Conservation (phyloP, 1,140 invertebrate species). For the Tetraneura akinire region DNA sequence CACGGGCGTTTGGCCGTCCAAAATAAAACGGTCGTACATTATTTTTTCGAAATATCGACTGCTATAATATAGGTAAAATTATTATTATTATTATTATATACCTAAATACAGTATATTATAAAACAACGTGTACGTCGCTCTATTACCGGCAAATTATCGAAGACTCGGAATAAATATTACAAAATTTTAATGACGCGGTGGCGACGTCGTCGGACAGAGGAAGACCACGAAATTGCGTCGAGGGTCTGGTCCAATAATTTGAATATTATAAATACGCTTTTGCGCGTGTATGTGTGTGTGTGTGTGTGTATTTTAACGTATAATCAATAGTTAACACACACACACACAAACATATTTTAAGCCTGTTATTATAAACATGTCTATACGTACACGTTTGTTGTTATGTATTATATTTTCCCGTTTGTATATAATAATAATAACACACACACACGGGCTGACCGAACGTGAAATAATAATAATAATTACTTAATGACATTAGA, state of each 20-base stretch:
- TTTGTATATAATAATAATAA: background rate
- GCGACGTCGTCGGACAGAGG: too few relatives aligned
- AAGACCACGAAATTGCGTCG: constrained; percentile 7
- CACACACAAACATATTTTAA: background rate
- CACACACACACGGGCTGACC: background rate
- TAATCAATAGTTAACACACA: background rate
- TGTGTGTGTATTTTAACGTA: background rate
- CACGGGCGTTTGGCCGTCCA: too few relatives aligned
- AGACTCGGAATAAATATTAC: background rate
- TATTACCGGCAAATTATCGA: constrained; percentile 13
- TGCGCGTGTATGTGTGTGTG: background rate
- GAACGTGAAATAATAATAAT: constrained; percentile 44
- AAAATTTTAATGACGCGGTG: background rate
- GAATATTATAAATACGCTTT: background rate
- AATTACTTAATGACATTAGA: constrained; percentile 47
- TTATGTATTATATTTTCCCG: background rate
- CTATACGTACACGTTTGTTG: background rate
- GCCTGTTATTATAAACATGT: constrained; percentile 27
- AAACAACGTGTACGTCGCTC: background rate
- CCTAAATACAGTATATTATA: background rate
- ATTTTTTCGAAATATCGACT: too few relatives aligned
- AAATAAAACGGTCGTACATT: too few relatives aligned
- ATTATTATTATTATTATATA: too few relatives aligned
- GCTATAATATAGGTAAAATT: too few relatives aligned
- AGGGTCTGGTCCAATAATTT: background rate